phyloP scores from a whole-genome alignment of 2,113 vertebrate species.

The Dissostichus mawsoni region DNA sequence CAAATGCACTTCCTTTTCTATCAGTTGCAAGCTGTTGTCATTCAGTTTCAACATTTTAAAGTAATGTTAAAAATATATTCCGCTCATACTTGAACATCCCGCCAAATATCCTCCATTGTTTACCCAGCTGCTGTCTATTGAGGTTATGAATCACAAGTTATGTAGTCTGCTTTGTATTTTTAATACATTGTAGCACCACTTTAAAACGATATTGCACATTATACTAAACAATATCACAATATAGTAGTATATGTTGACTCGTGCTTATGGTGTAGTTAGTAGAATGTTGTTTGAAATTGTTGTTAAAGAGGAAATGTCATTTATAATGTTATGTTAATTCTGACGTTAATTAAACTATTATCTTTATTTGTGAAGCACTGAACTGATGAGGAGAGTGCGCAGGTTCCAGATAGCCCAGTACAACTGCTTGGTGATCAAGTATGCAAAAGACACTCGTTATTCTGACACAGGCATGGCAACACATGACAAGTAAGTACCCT shows the following conservation, averaged over 20 bases:
- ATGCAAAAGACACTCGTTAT: slow-evolving; percentile 93
- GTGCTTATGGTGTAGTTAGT: background rate
- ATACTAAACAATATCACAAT: background rate
- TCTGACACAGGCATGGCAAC: slow-evolving; percentile 86
- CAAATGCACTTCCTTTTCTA: no score
- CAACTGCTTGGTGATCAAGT: slow-evolving; percentile 93
- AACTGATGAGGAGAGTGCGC: slow-evolving; percentile 92
- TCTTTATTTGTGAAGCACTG: slow-evolving; percentile 85
- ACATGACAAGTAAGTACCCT: slow-evolving; percentile 88
- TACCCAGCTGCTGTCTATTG: background rate
- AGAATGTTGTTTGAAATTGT: background rate
- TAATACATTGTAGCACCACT: background rate
- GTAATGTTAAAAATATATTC: background rate
- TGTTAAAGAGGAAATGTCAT: background rate
- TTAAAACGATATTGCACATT: background rate
- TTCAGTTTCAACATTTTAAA: background rate
- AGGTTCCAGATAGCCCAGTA: slow-evolving; percentile 95
- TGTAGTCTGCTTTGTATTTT: background rate
- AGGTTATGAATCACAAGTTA: fast-evolving
- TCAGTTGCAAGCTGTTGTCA: fast-evolving
- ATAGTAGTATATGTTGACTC: background rate
- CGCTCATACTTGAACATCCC: slow-evolving; percentile 33
- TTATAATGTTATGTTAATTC: background rate
- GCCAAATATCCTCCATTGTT: slow-evolving; percentile 63
- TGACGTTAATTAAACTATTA: background rate